Evolutionary conservation across 2,113 vertebrate genomes (phyloP), one percentile per base, ranked within the genome.

Genomic region (Ramphastos sulfuratus): DNA sequence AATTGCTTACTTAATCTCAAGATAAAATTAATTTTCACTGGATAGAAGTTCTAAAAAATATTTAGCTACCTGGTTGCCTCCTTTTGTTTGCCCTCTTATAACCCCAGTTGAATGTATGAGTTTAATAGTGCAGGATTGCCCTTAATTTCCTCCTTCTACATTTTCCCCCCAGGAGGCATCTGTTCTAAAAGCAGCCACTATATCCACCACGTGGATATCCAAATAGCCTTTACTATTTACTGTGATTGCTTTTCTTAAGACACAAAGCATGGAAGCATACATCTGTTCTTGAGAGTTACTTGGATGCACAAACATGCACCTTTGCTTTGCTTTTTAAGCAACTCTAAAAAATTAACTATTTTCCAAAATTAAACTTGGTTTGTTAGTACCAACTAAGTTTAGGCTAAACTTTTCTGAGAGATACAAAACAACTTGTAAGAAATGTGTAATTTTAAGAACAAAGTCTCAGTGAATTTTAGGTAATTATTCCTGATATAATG

Each of bases 141-240:
- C 95, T 97, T 96, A 97, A 97, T 97, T 97, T 97, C 97, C 96
- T 97, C 95, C 85, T 97, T 93, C 87, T 91, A 93, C 96, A 67
- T 88, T 84, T 56, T 92, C 91, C 88, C 96, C 95, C 72, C 93
- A 93, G 96, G 95, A 95, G 95, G 93, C 89, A 96, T 93, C 90
- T 97, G 91, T 82, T 95, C 96, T 95, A 87, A 97, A 96, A 96
- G 94, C 96, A 96, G 72, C 74, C 84, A 92, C 92, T 92, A 73
- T 82, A 94, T 91, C 92, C 92, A 92, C 96, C 96, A 96, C 82
- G 92, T 91, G 95, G 94, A 95, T 95, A 97, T 63, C 94, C 95
- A 93, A 95, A 97, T 15, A 96, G 87, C 91, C 72, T 95, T 90
- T 87, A 93, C 82, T 89, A 72, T 94, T 96, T 95, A 94, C 80